These are phyloP conservation scores for Muricea muricata DNA, from an alignment of 92 coral and sea anemone genomes.

Conservation along the genomic window DNA sequence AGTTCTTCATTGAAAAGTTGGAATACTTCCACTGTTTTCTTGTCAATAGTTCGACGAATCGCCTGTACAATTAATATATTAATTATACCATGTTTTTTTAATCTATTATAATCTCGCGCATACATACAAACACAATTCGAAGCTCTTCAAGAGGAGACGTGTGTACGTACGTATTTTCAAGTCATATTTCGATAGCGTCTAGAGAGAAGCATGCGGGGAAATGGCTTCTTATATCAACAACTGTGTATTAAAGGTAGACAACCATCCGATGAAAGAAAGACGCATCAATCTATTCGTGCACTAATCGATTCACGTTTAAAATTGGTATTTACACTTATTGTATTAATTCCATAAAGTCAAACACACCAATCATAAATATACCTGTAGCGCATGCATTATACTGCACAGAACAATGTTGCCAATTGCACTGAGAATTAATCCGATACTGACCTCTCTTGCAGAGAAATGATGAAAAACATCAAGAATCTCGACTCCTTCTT, in stretches of 20 bases:
- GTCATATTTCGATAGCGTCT: too few relatives aligned
- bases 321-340: too few relatives aligned
- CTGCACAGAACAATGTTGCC: not conserved
- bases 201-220: too few relatives aligned
- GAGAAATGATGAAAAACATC: slow-evolving; percentile 97
- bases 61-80: slow-evolving; percentile 62
- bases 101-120: not conserved
- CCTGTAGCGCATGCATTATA: not conserved
- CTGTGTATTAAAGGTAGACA: too few relatives aligned
- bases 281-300: too few relatives aligned
- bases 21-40: slow-evolving; percentile 97
- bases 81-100: not conserved
- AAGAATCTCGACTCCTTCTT: slow-evolving; percentile 93
- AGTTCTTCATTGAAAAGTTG: slow-evolving; percentile 97
- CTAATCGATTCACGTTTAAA: too few relatives aligned
- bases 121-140: not conserved
- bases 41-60: slow-evolving; percentile 95
- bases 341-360: too few relatives aligned
- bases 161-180: too few relatives aligned
- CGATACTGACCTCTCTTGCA: slow-evolving; percentile 84
- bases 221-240: too few relatives aligned
- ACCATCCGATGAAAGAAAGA: too few relatives aligned
- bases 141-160: too few relatives aligned
- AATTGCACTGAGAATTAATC: too few relatives aligned
- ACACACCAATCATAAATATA: not conserved